Percentiles rank a stretch among this genome's conserved stretches.
phyloP scores from a whole-genome alignment of 2,888 invertebrate genomes.

The Scaptomyza cyrtandrae region DNA sequence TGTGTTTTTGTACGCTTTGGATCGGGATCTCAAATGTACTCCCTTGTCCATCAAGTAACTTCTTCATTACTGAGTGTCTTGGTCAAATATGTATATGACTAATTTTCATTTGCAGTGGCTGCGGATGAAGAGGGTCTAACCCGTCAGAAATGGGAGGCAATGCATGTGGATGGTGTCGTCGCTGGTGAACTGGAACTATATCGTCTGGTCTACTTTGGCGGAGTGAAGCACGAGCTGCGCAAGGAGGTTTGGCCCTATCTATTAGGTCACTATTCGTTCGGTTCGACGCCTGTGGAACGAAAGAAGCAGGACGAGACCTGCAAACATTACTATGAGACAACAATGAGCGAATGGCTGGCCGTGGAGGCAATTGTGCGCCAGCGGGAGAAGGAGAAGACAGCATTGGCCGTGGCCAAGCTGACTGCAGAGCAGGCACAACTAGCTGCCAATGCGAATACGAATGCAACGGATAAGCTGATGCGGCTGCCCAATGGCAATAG shows the following conservation, averaged over 20 bases:
- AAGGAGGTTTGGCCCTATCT: slow-evolving; percentile 95
- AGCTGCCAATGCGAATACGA: slow-evolving; percentile 84
- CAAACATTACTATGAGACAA: slow-evolving; percentile 92
- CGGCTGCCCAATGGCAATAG: slow-evolving; percentile 27
- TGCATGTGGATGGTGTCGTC: slow-evolving; percentile 88
- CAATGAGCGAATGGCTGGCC: slow-evolving; percentile 97
- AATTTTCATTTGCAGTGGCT: slow-evolving; percentile 84
- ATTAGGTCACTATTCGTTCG: slow-evolving; percentile 92
- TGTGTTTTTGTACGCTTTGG: too few species aligned
- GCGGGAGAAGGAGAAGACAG: slow-evolving; percentile 92
- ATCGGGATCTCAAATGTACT: too few species aligned
- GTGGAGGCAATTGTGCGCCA: slow-evolving; percentile 96
- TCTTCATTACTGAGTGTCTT: too few species aligned
- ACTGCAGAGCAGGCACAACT: slow-evolving; percentile 84
- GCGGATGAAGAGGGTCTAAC: slow-evolving; percentile 90
- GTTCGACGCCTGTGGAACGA: slow-evolving; percentile 89
- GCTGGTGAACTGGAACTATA: slow-evolving; percentile 90
- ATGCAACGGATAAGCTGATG: slow-evolving; percentile 12
- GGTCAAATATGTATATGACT: too few species aligned
- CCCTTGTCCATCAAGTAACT: too few species aligned
- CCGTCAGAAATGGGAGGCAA: slow-evolving; percentile 89
- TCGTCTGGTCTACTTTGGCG: slow-evolving; percentile 93
- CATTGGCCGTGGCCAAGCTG: slow-evolving; percentile 91
- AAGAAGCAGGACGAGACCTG: slow-evolving; percentile 88
- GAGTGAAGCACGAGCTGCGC: slow-evolving; percentile 91